Conservation (phyloP, 2,797 vertebrate species). For the Chelmon rostratus region DNA sequence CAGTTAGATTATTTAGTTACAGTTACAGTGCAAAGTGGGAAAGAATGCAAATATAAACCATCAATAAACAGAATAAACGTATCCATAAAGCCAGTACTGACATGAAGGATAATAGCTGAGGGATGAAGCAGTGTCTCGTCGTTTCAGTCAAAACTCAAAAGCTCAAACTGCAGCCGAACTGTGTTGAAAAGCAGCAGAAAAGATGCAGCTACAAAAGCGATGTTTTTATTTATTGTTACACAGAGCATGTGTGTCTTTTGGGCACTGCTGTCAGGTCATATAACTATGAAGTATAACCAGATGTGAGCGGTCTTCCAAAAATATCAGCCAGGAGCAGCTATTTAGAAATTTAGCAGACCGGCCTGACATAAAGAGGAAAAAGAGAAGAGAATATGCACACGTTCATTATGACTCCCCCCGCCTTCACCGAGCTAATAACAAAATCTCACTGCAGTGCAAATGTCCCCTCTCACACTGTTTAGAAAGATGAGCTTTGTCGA, state of each 20-base stretch:
- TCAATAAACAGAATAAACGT: not conserved
- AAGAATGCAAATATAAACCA: not conserved
- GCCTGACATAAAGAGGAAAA: not conserved
- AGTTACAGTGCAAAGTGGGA: no score
- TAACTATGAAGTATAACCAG: not conserved
- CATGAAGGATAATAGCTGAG: no score
- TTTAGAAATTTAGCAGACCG: not conserved
- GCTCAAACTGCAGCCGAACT: not conserved
- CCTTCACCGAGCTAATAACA: not conserved
- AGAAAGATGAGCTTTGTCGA: slow-evolving; percentile 15
- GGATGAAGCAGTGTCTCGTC: no score
- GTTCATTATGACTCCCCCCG: not conserved
- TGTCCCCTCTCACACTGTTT: not conserved
- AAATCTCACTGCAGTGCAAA: not conserved
- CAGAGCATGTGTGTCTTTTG: not conserved
- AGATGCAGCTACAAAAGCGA: not conserved
- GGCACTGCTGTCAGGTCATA: not conserved
- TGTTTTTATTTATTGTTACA: not conserved
- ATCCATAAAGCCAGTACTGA: not conserved
- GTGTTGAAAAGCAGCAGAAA: not conserved
- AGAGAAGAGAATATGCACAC: no score
- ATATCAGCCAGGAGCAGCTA: not conserved
- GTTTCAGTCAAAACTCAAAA: not conserved
- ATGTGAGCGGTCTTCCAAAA: slow-evolving; percentile 7
- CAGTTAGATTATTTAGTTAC: no score